Conservation (phyloP, 1,140 invertebrate genomes). For the Rhagoletis pomonella region DNA sequence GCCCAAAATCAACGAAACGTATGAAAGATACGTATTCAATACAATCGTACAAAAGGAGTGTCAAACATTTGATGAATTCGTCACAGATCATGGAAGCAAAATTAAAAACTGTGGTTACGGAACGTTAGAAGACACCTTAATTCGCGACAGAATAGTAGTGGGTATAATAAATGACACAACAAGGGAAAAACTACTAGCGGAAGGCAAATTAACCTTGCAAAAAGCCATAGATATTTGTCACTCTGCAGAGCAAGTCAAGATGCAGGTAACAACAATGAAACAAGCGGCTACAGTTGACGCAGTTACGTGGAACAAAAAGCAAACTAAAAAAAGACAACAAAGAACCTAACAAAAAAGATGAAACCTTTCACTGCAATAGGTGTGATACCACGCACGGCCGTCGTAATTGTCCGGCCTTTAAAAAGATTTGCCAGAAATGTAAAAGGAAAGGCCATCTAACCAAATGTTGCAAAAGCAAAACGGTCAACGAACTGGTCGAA, state of each 20-base stretch:
- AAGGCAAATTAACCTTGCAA: conserved; percentile 33
- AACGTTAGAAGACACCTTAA: conserved; percentile 27
- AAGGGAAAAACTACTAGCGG: conserved; percentile 33
- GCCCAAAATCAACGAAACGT: background rate
- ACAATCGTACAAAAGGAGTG: conserved; percentile 37
- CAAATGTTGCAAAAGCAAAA: conserved; percentile 51
- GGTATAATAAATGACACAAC: conserved; percentile 39
- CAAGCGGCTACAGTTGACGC: too few species aligned
- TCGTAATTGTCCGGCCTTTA: conserved; percentile 56
- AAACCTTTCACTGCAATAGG: conserved; percentile 41
- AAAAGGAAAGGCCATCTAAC: conserved; percentile 53
- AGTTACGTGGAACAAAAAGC: too few species aligned
- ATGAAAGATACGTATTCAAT: conserved; percentile 23
- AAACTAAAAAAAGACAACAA: background rate
- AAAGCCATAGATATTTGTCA: conserved; percentile 51
- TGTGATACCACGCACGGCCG: conserved; percentile 52
- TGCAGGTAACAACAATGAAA: conserved; percentile 27
- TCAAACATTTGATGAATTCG: conserved; percentile 48
- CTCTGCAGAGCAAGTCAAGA: conserved; percentile 31
- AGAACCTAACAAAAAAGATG: background rate
- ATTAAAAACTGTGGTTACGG: conserved; percentile 24
- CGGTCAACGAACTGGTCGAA: conserved; percentile 58
- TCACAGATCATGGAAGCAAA: conserved; percentile 11
- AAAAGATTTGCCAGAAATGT: conserved; percentile 57
- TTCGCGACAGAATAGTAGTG: conserved; percentile 45